A percentile compares a stretch with the other conserved stretches of the same genome.
Evolutionary conservation across 2,113 vertebrate genomes (phyloP).

Genomic region (Seriola aureovittata): DNA sequence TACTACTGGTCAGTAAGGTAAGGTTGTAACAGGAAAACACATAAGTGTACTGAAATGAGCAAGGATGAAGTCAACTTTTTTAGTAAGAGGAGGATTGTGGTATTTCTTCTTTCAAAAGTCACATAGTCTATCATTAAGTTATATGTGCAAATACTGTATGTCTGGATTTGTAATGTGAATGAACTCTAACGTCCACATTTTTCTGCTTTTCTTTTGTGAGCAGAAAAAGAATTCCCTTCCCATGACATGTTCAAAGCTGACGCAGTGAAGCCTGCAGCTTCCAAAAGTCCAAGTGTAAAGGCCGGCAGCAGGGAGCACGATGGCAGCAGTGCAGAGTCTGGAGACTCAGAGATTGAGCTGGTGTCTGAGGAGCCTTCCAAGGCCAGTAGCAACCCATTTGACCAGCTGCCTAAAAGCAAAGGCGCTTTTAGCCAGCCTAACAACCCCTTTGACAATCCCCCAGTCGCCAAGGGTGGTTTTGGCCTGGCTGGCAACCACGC

Average conservation of each 20-base stretch:
- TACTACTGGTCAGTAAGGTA: background rate
- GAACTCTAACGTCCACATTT: constrained; percentile 13
- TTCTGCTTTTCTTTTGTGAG: constrained; percentile 79
- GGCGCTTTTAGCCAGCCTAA: constrained; percentile 86
- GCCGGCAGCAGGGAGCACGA: constrained; percentile 84
- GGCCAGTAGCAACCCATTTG: constrained; percentile 78
- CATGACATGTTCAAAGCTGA: constrained; percentile 76
- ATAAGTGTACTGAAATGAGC: background rate
- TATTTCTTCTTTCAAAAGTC: constrained; percentile 10
- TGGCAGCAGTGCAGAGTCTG: constrained; percentile 93
- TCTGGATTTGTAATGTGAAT: constrained; percentile 30
- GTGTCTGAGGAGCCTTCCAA: constrained; percentile 91
- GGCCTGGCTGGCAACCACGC: constrained; percentile 88
- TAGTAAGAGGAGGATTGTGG: background rate
- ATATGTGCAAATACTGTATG: background rate
- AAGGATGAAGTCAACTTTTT: background rate
- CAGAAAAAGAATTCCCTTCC: constrained; percentile 83
- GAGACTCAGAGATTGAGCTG: constrained; percentile 96
- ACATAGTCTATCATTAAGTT: background rate
- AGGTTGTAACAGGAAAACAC: background rate
- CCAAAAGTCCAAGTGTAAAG: constrained; percentile 69
- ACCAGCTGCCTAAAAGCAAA: constrained; percentile 87
- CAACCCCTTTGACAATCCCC: constrained; percentile 83
- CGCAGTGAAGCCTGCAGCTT: constrained; percentile 63
- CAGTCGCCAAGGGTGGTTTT: constrained; percentile 87